Base-by-base conservation (phyloP, 2,797 vertebrate species). In the Fringilla coelebs region DNA sequence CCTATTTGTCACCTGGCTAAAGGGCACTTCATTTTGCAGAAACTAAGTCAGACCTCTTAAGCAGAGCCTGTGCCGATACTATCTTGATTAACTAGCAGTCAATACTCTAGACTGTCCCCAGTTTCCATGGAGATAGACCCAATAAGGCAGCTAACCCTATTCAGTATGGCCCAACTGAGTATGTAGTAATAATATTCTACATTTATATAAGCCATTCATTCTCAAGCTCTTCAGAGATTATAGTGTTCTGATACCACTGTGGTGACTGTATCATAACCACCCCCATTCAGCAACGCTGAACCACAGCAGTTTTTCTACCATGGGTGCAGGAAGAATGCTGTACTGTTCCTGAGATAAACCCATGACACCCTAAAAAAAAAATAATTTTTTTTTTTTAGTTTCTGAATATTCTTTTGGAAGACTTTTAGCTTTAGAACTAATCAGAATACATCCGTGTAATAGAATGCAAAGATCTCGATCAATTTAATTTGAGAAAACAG, bases 71-170 rank as follows among this genome's bases (percentile, higher is more conserved):
- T 82, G 67, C 61, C 88, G 77, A 82, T 87, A 70, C 67, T 38
- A 3, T 29, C 68, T 65, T 54, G 85, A 80, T 94, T 77, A 89
- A 89, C 62, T 40, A 91, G 62, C 46, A 68, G 67, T 51, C 71
- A 45, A 45, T 82, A 48, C 32, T 51, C 51, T 22, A 38, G 29
- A 7, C 61, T 58, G 57, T 25, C 71, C 58, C 66, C 51, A 32
- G 81, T 93, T 94, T 94, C 96, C 92, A 89, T 5, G 3, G 86
- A 94, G 90, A 92, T 13, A 77, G 55, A 75, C 43, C 67, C 51
- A 41, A 60, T 86, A 93, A 91, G 78, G 58, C 79, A 88, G 67
- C 68, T 66, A 40, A 51, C 38, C 66, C 78, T 78, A 31, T 80
- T 80, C 68, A 55, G 67, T 21, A n/a, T 31, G 34, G 61, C 60